A percentile compares a stretch with the other conserved stretches of the same genome.
These are phyloP conservation scores for Mohoua ochrocephala DNA, from an alignment of 2,113 vertebrate genomes.

Conservation along the genomic window DNA sequence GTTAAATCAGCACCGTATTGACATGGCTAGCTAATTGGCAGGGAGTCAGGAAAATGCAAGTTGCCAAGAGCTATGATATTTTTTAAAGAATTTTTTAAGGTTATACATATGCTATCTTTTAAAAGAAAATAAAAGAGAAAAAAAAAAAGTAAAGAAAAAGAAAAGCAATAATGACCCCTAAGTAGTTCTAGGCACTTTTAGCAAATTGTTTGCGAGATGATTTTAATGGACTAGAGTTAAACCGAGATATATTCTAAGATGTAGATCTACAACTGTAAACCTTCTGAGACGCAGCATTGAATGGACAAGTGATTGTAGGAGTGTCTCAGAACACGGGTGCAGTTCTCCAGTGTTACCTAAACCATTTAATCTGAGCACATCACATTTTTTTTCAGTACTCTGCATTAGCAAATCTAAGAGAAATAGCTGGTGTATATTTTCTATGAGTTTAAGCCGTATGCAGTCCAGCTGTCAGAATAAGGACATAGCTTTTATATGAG, in stretches of 20 bases:
- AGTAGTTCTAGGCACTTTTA: constrained; percentile 80
- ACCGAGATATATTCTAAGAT: constrained; percentile 34
- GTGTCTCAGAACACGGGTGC: constrained; percentile 46
- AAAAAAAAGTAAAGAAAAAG: background rate
- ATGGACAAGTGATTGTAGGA: constrained; percentile 53
- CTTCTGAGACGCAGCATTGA: constrained; percentile 40
- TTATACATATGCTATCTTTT: constrained; percentile 77
- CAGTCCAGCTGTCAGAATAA: constrained; percentile 69
- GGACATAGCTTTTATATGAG: constrained; percentile 65
- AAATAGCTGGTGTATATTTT: constrained; percentile 73
- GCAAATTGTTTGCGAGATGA: constrained; percentile 72
- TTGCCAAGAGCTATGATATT: constrained; percentile 80
- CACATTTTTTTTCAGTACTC: constrained; percentile 39
- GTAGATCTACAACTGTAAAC: constrained; percentile 47
- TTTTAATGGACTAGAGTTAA: constrained; percentile 73
- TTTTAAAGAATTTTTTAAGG: constrained; percentile 79
- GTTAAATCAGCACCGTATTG: constrained; percentile 70
- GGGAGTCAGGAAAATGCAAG: constrained; percentile 74
- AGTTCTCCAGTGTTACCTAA: constrained; percentile 67
- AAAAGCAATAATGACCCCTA: constrained; percentile 81
- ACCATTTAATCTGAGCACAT: constrained; percentile 70
- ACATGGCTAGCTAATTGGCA: constrained; percentile 78
- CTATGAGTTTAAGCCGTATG: constrained; percentile 66
- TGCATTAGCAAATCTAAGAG: constrained; percentile 64
- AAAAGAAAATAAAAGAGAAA: constrained; percentile 64